phyloP scores from a whole-genome alignment of 2,888 invertebrate species.

The Pollenia angustigena region DNA sequence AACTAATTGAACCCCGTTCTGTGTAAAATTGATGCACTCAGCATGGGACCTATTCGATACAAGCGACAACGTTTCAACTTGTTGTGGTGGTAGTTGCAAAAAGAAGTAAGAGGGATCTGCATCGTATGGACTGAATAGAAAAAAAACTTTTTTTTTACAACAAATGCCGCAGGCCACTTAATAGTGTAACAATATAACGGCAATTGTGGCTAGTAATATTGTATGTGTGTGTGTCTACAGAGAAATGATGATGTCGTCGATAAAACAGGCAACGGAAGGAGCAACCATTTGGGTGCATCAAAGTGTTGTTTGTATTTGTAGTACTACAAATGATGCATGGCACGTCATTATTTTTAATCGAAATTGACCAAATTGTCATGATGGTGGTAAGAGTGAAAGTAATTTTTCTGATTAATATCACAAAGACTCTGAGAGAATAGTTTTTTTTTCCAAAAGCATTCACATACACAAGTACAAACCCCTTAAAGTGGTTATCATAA shows the following conservation, averaged over 20 bases:
- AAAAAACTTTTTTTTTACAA: constrained; percentile 3
- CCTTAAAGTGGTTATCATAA: not conserved
- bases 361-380: constrained; percentile 72
- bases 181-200: constrained; percentile 67
- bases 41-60: constrained; percentile 40
- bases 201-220: constrained; percentile 52
- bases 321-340: constrained; percentile 68
- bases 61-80: constrained; percentile 3
- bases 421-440: not conserved
- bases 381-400: constrained; percentile 69
- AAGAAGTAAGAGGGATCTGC: constrained; percentile 34
- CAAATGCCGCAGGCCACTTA: constrained; percentile 52
- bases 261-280: constrained; percentile 19
- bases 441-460: not conserved
- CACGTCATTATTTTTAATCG: constrained; percentile 68
- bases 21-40: constrained; percentile 52
- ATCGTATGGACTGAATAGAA: constrained; percentile 16
- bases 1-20: constrained; percentile 66
- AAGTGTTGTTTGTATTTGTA: constrained; percentile 35
- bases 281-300: constrained; percentile 47
- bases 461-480: not conserved
- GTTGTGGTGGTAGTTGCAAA: constrained; percentile 17
- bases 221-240: not conserved
- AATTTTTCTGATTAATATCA: constrained; percentile 59
- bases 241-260: constrained; percentile 4